These are phyloP conservation scores for Sinosuthora webbiana DNA, from an alignment of 2,113 vertebrate species.

Conservation along the genomic window DNA sequence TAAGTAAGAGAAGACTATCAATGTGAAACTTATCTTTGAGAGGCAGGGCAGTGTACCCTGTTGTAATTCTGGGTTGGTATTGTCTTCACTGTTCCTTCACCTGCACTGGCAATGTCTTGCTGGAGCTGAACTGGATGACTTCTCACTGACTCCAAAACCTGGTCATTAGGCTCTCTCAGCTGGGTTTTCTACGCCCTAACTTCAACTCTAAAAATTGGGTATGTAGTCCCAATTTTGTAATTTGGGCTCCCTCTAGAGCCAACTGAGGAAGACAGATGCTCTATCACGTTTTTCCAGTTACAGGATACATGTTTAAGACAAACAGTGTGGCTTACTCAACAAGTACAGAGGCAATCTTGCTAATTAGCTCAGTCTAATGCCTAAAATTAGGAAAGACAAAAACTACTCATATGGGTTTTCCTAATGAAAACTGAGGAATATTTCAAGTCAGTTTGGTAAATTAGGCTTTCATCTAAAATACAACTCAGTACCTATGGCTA, in stretches of 20 bases:
- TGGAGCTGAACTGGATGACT: background rate
- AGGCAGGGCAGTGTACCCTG: background rate
- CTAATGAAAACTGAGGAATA: background rate
- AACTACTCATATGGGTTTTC: background rate
- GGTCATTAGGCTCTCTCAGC: background rate
- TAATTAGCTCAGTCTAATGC: background rate
- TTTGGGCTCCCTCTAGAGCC: constrained; percentile 67
- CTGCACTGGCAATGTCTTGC: background rate
- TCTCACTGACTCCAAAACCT: background rate
- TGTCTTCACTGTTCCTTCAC: background rate
- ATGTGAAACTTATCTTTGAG: background rate
- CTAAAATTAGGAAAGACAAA: background rate
- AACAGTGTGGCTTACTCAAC: background rate
- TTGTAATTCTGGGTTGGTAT: background rate
- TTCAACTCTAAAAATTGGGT: background rate
- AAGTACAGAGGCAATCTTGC: background rate
- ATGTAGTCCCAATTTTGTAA: constrained; percentile 15
- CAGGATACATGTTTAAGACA: background rate
- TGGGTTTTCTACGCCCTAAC: background rate
- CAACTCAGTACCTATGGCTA: background rate
- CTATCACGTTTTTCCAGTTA: background rate
- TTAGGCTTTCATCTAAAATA: background rate
- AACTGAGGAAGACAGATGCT: background rate
- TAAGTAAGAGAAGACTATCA: background rate
- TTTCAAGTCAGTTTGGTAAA: background rate